phyloP scores from a whole-genome alignment of 2,113 vertebrate genomes.

The Epinephelus cyanopodus region DNA sequence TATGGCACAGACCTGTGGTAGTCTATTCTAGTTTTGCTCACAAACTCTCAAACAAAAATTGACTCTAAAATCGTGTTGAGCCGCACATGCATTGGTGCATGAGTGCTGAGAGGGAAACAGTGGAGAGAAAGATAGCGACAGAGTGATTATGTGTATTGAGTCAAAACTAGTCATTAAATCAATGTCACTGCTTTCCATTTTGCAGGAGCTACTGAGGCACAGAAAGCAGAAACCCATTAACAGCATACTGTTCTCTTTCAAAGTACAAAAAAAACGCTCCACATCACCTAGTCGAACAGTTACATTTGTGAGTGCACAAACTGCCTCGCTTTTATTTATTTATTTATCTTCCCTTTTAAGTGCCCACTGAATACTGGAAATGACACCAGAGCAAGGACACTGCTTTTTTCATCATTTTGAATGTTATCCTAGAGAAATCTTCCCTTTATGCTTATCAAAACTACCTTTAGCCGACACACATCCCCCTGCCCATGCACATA shows the following conservation, averaged over 20 bases:
- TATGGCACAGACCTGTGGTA: background rate
- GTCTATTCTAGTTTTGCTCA: slow-evolving; percentile 38
- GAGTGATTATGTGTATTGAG: slow-evolving; percentile 42
- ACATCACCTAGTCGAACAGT: background rate
- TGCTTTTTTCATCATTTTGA: background rate
- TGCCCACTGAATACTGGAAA: background rate
- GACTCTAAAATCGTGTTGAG: background rate
- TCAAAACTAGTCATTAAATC: slow-evolving; percentile 44
- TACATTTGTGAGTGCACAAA: slow-evolving; percentile 4
- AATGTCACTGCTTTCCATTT: slow-evolving; percentile 54
- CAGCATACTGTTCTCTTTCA: slow-evolving; percentile 13
- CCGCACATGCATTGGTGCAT: background rate
- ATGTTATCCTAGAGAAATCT: slow-evolving; percentile 10
- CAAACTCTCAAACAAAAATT: slow-evolving; percentile 3
- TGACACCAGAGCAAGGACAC: slow-evolving; percentile 20
- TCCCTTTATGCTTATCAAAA: slow-evolving; percentile 32
- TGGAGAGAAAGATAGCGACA: background rate
- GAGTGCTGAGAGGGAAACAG: background rate
- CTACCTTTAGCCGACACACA: slow-evolving; percentile 11
- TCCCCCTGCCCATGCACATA: background rate
- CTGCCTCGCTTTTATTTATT: slow-evolving; percentile 4
- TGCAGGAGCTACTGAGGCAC: slow-evolving; percentile 15
- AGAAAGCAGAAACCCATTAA: slow-evolving; percentile 27
- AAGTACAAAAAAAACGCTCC: background rate
- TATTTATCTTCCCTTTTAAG: slow-evolving; percentile 19